Evolutionary conservation across 1,140 invertebrate genomes (phyloP), one percentile per base, ranked within the genome.

Genomic region (Laodelphax striatellus): DNA sequence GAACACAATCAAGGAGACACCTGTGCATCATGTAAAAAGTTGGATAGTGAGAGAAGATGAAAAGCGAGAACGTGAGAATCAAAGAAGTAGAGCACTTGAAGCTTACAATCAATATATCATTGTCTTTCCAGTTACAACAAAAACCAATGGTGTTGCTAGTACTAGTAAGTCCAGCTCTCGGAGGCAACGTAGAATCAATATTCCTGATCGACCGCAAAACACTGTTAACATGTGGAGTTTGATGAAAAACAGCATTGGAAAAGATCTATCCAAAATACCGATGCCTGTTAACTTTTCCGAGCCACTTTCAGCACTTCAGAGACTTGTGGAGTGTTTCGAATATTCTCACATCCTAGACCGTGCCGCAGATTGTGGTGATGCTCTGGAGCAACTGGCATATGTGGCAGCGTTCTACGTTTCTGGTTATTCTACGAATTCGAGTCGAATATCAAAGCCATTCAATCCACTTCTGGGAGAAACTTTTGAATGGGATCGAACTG

Each of bases 251-350:
- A 98, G 95, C 70, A 98, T 99, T 70, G 90, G 97, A 54, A 98
- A 97, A 78, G 97, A 99, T 73, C 77, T 99, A 22, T 93, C 93
- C 9, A 98, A 98, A 79, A 99, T 99, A 68, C 96, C 97, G 2
- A 98, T 99, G 87, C 97, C 97, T 34, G 85, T 86, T 70, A 98
- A 99, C 79, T 99, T 99, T 76, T 98, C 91, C 68, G 97, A 99
- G 77, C 97, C 97, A 1, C 76, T 99, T 52, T 98, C 95, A 14
- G 97, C 98, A 88, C 78, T 99, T 59, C 97, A 99, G 77, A 80
- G 97, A 66, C 77, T 99, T 57, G 94, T 90, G 1, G 97, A 99
- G 79, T 95, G 98, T 72, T 96, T 94, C 75, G 97, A 99, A 75
- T 99, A 99, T 75, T 85, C 93, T 16, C 79, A 88, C 22, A 82